Evolutionary conservation across 2,113 vertebrate genomes (phyloP).

Genomic region (Crocuta crocuta): DNA sequence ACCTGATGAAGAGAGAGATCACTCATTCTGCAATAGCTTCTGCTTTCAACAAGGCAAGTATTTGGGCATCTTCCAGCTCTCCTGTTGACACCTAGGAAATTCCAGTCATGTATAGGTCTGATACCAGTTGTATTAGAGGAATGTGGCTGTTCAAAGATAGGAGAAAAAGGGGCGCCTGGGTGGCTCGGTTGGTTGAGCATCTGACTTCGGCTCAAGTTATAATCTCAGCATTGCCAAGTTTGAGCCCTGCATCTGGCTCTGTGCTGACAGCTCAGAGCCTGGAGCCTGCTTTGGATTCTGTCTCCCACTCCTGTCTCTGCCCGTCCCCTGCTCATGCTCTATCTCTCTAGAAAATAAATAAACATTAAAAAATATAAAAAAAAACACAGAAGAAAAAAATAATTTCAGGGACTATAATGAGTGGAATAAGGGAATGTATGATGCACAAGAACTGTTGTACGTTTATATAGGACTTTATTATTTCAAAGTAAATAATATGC

Average conservation of each 20-base stretch:
- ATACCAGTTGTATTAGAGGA: neutral
- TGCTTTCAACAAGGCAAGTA: neutral
- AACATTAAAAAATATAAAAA: no score
- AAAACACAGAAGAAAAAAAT: neutral
- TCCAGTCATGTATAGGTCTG: neutral
- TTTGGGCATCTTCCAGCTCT: neutral
- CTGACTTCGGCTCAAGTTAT: no score
- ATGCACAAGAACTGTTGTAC: neutral
- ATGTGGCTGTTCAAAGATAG: neutral
- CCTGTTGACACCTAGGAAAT: neutral
- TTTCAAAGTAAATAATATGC: neutral
- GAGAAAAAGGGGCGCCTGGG: neutral
- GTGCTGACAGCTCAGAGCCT: no score
- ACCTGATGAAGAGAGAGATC: neutral
- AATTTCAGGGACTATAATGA: neutral
- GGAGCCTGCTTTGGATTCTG: no score
- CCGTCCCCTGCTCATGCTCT: no score
- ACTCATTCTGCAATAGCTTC: neutral
- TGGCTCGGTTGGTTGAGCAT: no score
- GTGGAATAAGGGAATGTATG: neutral
- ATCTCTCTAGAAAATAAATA: no score
- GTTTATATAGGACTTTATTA: neutral
- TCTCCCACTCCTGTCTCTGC: no score
- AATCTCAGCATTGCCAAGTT: no score
- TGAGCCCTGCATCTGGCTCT: no score